A percentile compares a stretch with the other conserved stretches of the same genome.
Evolutionary conservation across 1,140 invertebrate genomes (phyloP).

Genomic region (Zaprionus ghesquierei): DNA sequence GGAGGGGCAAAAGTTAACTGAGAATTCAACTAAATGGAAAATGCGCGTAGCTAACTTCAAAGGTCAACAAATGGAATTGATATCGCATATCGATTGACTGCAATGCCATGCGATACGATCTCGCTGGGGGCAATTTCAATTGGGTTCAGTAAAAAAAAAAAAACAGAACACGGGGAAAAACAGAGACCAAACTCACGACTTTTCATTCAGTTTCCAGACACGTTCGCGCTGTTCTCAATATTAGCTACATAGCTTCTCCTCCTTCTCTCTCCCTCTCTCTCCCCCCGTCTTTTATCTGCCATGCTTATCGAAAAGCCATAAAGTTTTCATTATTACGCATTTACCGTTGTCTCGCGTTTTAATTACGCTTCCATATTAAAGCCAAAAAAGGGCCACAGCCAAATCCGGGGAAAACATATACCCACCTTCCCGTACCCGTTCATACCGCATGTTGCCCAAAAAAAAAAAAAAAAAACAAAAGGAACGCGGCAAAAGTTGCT

Average conservation of each 20-base stretch:
- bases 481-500: slow-evolving; percentile 6
- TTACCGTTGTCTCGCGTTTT: slow-evolving; percentile 70
- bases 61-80: slow-evolving; percentile 27
- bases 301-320: slow-evolving; percentile 77
- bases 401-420: not conserved
- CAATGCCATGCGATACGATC: slow-evolving; percentile 16
- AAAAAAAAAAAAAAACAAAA: no score
- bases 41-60: slow-evolving; percentile 26
- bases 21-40: slow-evolving; percentile 31
- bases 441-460: slow-evolving; percentile 9
- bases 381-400: slow-evolving; percentile 46
- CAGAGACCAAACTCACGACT: slow-evolving; percentile 13
- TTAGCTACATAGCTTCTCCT: not conserved
- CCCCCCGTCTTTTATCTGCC: slow-evolving; percentile 25
- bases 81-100: slow-evolving; percentile 9
- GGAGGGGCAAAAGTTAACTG: slow-evolving; percentile 34
- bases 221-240: slow-evolving; percentile 33
- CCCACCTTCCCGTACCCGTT: not conserved
- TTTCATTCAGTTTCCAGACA: slow-evolving; percentile 38
- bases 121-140: not conserved
- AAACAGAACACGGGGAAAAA: slow-evolving; percentile 1
- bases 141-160: not conserved
- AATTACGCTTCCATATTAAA: slow-evolving; percentile 71
- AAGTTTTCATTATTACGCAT: slow-evolving; percentile 75
- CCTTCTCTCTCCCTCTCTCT: slow-evolving; percentile 21